phyloP scores from a whole-genome alignment of 2,113 vertebrate genomes.

The Chionomys nivalis region DNA sequence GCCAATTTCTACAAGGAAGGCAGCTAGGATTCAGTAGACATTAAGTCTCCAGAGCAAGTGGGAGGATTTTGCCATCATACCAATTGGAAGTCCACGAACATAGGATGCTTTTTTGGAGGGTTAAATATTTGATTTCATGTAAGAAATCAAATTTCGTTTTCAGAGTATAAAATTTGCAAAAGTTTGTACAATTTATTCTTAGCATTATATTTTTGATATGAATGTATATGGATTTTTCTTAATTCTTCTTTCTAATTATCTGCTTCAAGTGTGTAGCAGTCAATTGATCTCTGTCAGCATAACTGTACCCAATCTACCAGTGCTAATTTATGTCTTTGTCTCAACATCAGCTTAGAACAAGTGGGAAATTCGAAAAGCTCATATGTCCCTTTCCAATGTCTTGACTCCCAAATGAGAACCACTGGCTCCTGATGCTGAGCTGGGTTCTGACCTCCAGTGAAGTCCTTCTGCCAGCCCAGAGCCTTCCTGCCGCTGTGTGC shows the following conservation, averaged over 20 bases:
- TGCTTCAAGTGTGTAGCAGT: background rate
- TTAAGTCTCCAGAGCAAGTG: background rate
- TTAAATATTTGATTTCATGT: background rate
- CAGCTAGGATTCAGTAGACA: background rate
- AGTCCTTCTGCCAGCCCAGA: background rate
- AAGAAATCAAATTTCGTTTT: background rate
- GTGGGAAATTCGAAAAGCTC: background rate
- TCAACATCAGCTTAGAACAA: constrained; percentile 11
- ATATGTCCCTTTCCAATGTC: background rate
- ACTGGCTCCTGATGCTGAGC: background rate
- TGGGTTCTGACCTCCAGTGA: background rate
- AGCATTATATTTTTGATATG: constrained; percentile 40
- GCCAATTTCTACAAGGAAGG: background rate
- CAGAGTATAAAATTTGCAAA: background rate
- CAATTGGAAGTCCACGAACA: background rate
- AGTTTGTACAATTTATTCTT: constrained; percentile 11
- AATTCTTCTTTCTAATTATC: background rate
- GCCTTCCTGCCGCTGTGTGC: background rate
- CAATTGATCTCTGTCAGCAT: background rate
- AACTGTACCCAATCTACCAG: background rate
- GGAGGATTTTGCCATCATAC: background rate
- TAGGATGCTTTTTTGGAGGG: background rate
- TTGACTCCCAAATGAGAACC: background rate
- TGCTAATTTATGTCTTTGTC: background rate
- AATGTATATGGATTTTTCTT: background rate